Evolutionary conservation across 1,140 invertebrate species (phyloP).

Genomic region (Pemphigus obesinymphae): DNA sequence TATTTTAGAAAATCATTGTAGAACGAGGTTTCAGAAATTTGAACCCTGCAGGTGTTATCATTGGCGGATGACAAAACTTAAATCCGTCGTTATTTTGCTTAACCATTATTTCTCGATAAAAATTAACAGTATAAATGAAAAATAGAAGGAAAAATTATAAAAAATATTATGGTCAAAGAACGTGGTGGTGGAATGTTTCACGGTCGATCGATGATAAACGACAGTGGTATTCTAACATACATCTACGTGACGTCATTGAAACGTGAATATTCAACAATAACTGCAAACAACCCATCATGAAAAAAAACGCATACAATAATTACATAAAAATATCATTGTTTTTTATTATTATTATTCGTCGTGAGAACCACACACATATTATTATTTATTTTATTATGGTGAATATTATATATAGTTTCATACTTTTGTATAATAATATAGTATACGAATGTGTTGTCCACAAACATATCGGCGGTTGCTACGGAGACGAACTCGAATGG

Average conservation of each 20-base stretch:
- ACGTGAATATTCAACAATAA: conserved; percentile 16
- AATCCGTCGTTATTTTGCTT: too few species aligned
- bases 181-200: background rate
- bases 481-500: background rate
- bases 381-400: too few species aligned
- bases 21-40: too few species aligned
- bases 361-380: background rate
- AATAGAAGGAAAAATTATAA: too few species aligned
- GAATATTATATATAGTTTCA: background rate
- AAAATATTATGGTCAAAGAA: background rate
- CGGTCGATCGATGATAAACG: background rate
- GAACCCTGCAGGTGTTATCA: too few species aligned
- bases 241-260: conserved; percentile 20
- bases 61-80: too few species aligned
- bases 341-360: background rate
- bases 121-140: too few species aligned
- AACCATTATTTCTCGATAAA: too few species aligned
- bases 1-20: too few species aligned
- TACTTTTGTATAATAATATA: background rate
- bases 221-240: background rate
- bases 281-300: background rate
- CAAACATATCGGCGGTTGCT: background rate
- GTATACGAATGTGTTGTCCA: background rate
- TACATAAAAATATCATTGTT: background rate
- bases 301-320: background rate